phyloP scores from a whole-genome alignment of 2,797 vertebrate species.

The Crossoptilon crossoptilon region DNA sequence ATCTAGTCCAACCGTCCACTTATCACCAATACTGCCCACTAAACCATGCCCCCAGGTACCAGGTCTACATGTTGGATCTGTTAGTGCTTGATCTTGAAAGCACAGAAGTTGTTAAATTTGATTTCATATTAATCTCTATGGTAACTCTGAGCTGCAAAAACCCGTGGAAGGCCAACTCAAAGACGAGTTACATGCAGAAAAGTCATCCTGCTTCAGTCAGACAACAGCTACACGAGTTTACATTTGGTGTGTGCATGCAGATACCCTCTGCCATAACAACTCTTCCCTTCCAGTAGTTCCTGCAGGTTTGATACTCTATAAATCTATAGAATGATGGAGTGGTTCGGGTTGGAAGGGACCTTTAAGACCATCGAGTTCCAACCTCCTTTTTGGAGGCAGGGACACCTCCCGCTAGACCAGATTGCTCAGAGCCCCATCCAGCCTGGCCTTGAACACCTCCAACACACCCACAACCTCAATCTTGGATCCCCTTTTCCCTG shows the following conservation, averaged over 20 bases:
- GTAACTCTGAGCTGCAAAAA: conserved; percentile 38
- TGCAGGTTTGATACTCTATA: background rate
- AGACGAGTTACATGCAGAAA: background rate
- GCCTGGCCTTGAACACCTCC: too few species aligned
- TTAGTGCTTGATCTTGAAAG: background rate
- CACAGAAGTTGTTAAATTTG: background rate
- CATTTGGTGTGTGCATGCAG: rapidly evolving
- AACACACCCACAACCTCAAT: too few species aligned
- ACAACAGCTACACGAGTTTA: background rate
- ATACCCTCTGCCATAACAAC: background rate
- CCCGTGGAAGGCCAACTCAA: background rate
- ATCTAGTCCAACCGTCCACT: too few species aligned
- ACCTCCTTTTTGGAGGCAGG: too few species aligned
- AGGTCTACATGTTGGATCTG: too few species aligned
- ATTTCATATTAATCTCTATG: background rate
- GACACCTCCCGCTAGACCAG: too few species aligned
- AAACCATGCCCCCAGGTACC: too few species aligned
- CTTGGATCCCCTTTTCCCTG: background rate
- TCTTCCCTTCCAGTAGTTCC: rapidly evolving
- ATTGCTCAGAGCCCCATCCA: too few species aligned
- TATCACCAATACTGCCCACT: too few species aligned
- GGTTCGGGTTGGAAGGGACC: too few species aligned
- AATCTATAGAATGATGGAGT: background rate
- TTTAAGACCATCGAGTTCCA: too few species aligned
- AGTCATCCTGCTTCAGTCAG: background rate